Percentiles rank a stretch among this genome's conserved stretches.
Evolutionary conservation across 2,888 invertebrate genomes (phyloP).

Genomic region (Sinodicranocentrus sp.): DNA sequence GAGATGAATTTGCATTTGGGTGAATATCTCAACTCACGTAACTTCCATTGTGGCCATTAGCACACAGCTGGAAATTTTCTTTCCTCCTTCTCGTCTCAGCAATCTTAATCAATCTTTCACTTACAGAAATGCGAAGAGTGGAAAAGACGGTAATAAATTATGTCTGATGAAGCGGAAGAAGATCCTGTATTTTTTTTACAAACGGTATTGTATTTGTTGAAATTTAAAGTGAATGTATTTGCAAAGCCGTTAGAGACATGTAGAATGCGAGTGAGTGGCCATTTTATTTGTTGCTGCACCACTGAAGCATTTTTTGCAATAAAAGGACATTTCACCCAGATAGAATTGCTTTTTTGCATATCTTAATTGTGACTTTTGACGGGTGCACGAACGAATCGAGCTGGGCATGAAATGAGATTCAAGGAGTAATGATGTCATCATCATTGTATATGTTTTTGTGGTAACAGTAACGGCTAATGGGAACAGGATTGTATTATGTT

Average conservation of each 20-base stretch:
- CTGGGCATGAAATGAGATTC: background rate
- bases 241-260: too few relatives aligned
- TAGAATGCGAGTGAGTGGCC: too few relatives aligned
- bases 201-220: background rate
- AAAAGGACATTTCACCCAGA: background rate
- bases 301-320: background rate
- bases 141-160: constrained; percentile 55
- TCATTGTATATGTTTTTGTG: background rate
- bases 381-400: constrained; percentile 38
- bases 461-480: background rate
- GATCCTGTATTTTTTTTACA: constrained; percentile 35
- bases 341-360: constrained; percentile 28
- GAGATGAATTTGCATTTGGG: too few relatives aligned
- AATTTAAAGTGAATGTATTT: background rate
- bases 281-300: too few relatives aligned
- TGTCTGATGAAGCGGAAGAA: constrained; percentile 63
- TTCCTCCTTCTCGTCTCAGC: constrained; percentile 36
- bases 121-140: constrained; percentile 3
- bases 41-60: constrained; percentile 49
- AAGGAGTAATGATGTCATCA: constrained; percentile 49
- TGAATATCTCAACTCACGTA: too few relatives aligned
- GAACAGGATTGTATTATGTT: constrained; percentile 7
- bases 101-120: constrained; percentile 54
- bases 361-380: constrained; percentile 26
- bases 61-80: constrained; percentile 53